phyloP scores from a whole-genome alignment of 2,888 invertebrate genomes.

The Altica lythri region DNA sequence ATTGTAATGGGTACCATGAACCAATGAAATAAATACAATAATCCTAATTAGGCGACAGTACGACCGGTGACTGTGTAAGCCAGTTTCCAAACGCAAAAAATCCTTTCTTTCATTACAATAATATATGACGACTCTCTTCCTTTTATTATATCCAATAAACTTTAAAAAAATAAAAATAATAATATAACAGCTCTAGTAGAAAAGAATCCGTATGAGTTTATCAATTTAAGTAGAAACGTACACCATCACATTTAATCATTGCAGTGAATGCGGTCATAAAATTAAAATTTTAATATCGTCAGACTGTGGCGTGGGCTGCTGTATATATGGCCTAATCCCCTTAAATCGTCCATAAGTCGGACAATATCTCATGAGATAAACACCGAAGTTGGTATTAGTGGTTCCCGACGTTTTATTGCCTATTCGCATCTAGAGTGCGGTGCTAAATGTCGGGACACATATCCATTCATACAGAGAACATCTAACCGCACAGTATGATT shows the following conservation, averaged over 20 bases:
- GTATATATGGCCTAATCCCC: conserved; percentile 21
- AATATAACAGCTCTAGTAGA: too few relatives aligned
- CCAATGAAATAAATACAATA: too few relatives aligned
- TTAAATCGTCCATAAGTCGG: conserved; percentile 27
- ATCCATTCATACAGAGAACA: conserved; percentile 53
- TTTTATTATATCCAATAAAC: too few relatives aligned
- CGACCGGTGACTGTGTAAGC: too few relatives aligned
- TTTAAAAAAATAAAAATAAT: too few relatives aligned
- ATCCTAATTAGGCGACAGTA: too few relatives aligned
- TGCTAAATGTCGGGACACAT: conserved; percentile 55
- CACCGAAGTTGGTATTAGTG: conserved; percentile 42
- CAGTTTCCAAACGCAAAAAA: too few relatives aligned
- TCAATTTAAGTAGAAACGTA: too few relatives aligned
- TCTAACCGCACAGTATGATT: conserved; percentile 50
- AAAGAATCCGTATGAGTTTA: too few relatives aligned
- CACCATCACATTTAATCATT: neutral
- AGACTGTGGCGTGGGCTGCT: conserved; percentile 9
- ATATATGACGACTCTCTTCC: too few relatives aligned
- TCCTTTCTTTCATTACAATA: too few relatives aligned
- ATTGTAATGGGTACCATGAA: too few relatives aligned
- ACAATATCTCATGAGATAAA: conserved; percentile 32
- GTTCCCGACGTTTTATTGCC: conserved; percentile 52
- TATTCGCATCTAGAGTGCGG: conserved; percentile 49
- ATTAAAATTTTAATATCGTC: conserved; percentile 22
- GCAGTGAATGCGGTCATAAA: neutral